Conservation (phyloP, 2,888 invertebrate genomes). For the Nineta flava region DNA sequence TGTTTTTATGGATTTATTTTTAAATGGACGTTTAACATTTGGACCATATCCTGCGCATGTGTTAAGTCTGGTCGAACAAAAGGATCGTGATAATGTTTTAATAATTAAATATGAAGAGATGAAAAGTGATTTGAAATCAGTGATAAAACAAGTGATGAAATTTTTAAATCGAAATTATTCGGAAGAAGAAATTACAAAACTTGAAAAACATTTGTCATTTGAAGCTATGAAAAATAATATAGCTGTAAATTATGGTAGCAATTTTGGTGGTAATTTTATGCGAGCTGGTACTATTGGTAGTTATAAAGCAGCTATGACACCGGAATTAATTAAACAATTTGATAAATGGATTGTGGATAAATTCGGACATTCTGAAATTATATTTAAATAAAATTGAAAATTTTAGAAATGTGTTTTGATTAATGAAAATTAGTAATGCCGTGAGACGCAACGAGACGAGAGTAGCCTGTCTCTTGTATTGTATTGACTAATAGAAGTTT, state of each 20-base stretch:
- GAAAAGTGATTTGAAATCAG: slow-evolving; percentile 27
- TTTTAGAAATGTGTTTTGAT: too few species aligned
- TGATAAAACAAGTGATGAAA: slow-evolving; percentile 25
- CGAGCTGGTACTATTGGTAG: slow-evolving; percentile 25
- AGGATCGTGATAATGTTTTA: slow-evolving; percentile 15
- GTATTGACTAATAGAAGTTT: too few species aligned
- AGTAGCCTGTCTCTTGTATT: too few species aligned
- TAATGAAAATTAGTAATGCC: too few species aligned
- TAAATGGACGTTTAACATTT: slow-evolving; percentile 20
- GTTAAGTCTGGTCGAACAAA: slow-evolving; percentile 16
- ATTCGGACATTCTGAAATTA: neutral
- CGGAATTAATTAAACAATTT: slow-evolving; percentile 25
- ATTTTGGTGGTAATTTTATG: slow-evolving; percentile 18
- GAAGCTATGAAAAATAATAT: slow-evolving; percentile 33
- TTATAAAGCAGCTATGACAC: slow-evolving; percentile 25
- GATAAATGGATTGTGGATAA: slow-evolving; percentile 26
- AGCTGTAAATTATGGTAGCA: slow-evolving; percentile 25
- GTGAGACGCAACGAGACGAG: too few species aligned
- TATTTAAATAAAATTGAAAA: too few species aligned
- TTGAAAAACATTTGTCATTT: slow-evolving; percentile 34
- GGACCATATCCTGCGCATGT: slow-evolving; percentile 20
- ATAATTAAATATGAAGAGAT: slow-evolving; percentile 21
- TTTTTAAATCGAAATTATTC: slow-evolving; percentile 26
- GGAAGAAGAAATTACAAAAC: slow-evolving; percentile 21
- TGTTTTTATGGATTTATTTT: slow-evolving; percentile 11